These are phyloP conservation scores for Eunapius fragilis DNA, from an alignment of 37 sponge, comb jelly and placozoan species.

Conservation along the genomic window DNA sequence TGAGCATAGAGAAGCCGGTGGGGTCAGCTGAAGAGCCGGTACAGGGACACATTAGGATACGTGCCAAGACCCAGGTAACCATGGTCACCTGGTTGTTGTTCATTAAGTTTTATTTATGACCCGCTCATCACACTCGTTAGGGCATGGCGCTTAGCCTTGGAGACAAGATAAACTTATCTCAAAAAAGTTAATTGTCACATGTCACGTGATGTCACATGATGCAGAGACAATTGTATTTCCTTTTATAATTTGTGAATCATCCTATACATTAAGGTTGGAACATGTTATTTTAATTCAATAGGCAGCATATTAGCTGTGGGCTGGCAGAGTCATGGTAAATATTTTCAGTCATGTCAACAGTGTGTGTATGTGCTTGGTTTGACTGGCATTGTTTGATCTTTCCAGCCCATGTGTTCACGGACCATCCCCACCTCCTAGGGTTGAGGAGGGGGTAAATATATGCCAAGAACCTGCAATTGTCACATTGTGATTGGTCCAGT, in stretches of 20 bases:
- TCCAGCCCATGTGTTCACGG: no score
- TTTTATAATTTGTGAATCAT: background rate
- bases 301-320: no score
- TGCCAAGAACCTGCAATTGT: no score
- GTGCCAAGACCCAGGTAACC: constrained; percentile 95
- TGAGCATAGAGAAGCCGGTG: constrained; percentile 86
- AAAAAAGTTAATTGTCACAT: constrained; percentile 59
- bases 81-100: background rate
- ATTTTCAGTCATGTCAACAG: no score
- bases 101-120: background rate
- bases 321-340: no score
- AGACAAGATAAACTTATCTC: constrained; percentile 96
- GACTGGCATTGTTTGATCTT: no score
- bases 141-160: constrained; percentile 99
- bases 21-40: constrained; percentile 56
- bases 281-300: no score
- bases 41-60: constrained; percentile 93
- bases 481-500: no score
- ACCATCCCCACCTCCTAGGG: no score
- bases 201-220: background rate
- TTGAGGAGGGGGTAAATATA: no score
- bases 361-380: no score
- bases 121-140: constrained; percentile 22
- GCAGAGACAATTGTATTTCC: background rate
- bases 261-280: background rate